Evolutionary conservation across 2,113 vertebrate genomes (phyloP).

Genomic region (Sylvicapra grimmia): DNA sequence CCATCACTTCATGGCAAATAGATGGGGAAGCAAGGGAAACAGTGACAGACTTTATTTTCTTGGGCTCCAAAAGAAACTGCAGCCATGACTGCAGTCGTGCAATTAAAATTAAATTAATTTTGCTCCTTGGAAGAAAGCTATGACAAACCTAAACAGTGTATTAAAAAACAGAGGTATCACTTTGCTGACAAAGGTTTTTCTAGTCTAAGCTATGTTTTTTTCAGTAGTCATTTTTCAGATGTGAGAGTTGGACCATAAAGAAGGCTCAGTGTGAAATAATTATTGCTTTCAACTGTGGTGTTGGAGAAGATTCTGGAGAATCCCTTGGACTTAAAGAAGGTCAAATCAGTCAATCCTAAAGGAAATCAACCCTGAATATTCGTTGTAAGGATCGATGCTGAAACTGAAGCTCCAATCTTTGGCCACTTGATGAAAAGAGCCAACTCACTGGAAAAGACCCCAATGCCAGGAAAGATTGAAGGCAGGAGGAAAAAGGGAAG

Average conservation of each 20-base stretch:
- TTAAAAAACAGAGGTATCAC: not conserved
- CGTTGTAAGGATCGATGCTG: not conserved
- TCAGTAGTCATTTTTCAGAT: not conserved
- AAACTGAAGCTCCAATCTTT: not conserved
- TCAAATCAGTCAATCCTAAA: not conserved
- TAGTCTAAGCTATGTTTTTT: not conserved
- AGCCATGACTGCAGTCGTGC: not conserved
- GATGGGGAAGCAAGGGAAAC: not conserved
- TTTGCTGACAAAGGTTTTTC: not conserved
- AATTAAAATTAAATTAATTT: too few relatives aligned
- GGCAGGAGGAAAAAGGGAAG: not conserved
- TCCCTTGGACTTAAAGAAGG: not conserved
- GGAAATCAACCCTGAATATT: not conserved
- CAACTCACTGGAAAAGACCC: not conserved
- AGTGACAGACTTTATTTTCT: not conserved
- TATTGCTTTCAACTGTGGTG: not conserved
- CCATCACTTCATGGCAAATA: not conserved
- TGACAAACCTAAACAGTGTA: rapidly evolving
- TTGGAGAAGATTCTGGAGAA: not conserved
- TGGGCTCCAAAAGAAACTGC: not conserved
- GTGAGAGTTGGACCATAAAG: not conserved
- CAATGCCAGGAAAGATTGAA: not conserved
- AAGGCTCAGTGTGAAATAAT: not conserved
- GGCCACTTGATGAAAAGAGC: not conserved
- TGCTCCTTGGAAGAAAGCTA: not conserved